phyloP scores from a whole-genome alignment of 2,797 vertebrate genomes.

The Phataginus tricuspis region DNA sequence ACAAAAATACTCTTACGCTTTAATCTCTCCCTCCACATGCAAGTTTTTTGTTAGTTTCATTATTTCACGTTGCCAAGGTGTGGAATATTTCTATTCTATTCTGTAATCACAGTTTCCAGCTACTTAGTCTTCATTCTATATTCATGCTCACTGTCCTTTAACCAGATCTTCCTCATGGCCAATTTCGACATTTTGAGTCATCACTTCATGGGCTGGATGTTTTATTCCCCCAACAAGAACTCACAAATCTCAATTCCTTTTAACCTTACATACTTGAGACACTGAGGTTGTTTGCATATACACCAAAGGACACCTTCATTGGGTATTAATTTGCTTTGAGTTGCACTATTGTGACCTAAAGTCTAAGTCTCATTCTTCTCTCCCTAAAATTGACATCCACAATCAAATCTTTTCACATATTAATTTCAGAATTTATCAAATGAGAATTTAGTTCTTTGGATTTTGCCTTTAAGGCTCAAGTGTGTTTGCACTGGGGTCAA shows the following conservation, averaged over 20 bases:
- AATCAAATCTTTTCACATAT: not conserved
- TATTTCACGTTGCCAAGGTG: not conserved
- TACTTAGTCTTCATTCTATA: not conserved
- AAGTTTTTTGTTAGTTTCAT: not conserved
- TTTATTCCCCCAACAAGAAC: not conserved
- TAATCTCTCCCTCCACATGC: not conserved
- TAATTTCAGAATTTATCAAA: not conserved
- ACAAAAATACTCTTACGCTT: not conserved
- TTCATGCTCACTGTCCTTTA: not conserved
- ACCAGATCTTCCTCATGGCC: not conserved
- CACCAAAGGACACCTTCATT: not conserved
- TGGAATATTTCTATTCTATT: not conserved
- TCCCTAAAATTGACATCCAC: not conserved
- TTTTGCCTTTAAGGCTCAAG: not conserved
- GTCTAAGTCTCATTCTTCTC: not conserved
- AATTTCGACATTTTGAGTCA: not conserved
- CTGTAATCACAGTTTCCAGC: not conserved
- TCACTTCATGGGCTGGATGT: not conserved
- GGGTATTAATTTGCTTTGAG: not conserved
- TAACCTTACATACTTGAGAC: not conserved
- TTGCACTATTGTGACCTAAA: not conserved
- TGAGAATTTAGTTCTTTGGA: not conserved
- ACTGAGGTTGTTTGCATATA: not conserved
- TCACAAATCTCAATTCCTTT: not conserved
- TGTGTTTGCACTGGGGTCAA: not conserved